phyloP scores from a whole-genome alignment of 2,113 vertebrate species.

The Colinus virginianus region DNA sequence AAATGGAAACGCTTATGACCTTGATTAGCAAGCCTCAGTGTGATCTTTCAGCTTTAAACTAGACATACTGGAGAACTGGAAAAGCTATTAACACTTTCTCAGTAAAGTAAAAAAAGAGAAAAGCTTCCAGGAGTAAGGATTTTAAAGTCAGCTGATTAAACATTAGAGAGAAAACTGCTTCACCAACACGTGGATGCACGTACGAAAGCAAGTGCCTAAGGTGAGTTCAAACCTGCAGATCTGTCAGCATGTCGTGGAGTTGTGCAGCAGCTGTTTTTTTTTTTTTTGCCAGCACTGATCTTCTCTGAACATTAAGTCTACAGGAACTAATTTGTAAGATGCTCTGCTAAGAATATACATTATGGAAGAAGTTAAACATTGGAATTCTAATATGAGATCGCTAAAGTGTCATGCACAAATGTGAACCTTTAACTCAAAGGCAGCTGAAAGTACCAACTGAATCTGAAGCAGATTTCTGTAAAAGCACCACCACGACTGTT shows the following conservation, averaged over 20 bases:
- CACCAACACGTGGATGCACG: background rate
- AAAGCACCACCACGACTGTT: background rate
- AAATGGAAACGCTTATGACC: background rate
- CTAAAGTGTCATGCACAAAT: background rate
- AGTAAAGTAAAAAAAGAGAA: background rate
- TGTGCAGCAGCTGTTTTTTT: background rate
- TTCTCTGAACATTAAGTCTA: conserved; percentile 1
- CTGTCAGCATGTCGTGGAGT: background rate
- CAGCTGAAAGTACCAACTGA: background rate
- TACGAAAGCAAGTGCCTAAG: background rate
- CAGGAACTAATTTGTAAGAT: conserved; percentile 7
- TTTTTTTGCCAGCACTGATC: conserved; percentile 16
- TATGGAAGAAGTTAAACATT: background rate
- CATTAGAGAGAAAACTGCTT: background rate
- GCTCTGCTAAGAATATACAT: background rate
- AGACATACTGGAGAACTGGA: background rate
- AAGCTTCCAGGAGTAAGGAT: background rate
- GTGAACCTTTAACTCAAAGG: background rate
- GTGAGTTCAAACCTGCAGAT: conserved; percentile 14
- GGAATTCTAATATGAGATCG: background rate
- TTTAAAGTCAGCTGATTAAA: conserved; percentile 3
- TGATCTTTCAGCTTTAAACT: background rate
- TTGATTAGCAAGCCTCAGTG: background rate
- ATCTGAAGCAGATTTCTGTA: background rate
- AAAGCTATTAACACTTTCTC: background rate